Base-by-base conservation (phyloP, 2,113 vertebrate genomes). In the Macrotis lagotis region DNA sequence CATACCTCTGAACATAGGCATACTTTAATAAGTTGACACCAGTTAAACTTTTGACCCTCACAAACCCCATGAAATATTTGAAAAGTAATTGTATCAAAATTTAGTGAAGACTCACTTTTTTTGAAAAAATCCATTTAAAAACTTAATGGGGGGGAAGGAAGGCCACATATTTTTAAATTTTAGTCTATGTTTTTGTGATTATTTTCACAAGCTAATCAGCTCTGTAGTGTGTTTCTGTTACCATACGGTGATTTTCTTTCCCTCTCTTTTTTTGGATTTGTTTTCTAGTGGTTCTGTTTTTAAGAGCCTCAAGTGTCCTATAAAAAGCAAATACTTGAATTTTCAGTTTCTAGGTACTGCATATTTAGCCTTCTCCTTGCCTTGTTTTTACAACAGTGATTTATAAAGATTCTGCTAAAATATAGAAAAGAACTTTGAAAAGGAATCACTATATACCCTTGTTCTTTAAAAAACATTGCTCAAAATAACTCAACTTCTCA, bases 321-420 rank as follows among this genome's bases (percentile, higher is more conserved):
- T 99, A 99, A 99, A 99, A 98, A 98, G 96, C 97, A 98, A 99
- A 99, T 98, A 98, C 98, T 99, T 97, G 98, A 98, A 99, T 98
- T 98, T 98, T 98, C 98, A 98, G 98, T 98, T 98, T 97, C 97
- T 98, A 96, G 97, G 98, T 96, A 98, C 98, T 98, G 98, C 98
- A 98, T 98, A 98, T 98, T 99, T 98, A 98, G 66, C 97, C 98
- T 99, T 98, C 98, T 98, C 97, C 98, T 98, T 97, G 96, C 98
- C 98, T 99, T 99, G 98, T 99, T 99, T 99, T 99, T 99, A 98
- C 97, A 98, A 96, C 97, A 48, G 96, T 99, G 98, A 99, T 99
- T 99, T 99, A 99, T 99, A 98, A 98, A 98, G 98, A 97, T 98
- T 96, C 96, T 97, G 96, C 96, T 89, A 98, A 98, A 98, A 98